These are phyloP conservation scores for Chloroceryle inda DNA, from an alignment of 2,797 vertebrate species.

Conservation along the genomic window DNA sequence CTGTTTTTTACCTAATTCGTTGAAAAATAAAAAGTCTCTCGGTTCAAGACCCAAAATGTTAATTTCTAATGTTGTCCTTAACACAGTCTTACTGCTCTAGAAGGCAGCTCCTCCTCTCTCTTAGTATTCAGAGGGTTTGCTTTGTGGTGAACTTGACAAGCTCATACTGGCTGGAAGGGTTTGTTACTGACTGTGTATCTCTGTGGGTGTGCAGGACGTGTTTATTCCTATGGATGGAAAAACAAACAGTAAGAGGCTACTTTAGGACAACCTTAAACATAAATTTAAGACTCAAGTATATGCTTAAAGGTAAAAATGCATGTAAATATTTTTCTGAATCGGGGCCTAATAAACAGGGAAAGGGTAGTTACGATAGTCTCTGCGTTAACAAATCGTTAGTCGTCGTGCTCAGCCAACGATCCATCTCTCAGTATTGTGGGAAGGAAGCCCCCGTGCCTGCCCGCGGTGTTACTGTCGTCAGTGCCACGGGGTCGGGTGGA, in stretches of 20 bases:
- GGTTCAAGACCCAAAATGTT: constrained; percentile 68
- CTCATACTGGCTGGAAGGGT: neutral
- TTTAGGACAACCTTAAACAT: constrained; percentile 25
- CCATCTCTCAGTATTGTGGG: neutral
- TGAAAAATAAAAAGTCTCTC: constrained; percentile 74
- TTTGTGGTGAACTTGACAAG: neutral
- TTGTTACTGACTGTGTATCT: neutral
- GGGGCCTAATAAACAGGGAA: neutral
- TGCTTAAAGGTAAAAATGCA: constrained; percentile 55
- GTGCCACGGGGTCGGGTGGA: neutral
- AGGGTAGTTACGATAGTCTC: neutral
- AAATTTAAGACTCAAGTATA: constrained; percentile 49
- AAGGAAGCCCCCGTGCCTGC: neutral
- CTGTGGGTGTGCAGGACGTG: neutral
- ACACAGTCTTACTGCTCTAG: constrained; percentile 61
- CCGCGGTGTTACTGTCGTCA: neutral
- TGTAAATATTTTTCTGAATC: constrained; percentile 54
- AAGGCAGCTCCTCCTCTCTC: neutral
- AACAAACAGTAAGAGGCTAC: constrained; percentile 1
- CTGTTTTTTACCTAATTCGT: constrained; percentile 65
- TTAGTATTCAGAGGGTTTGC: neutral
- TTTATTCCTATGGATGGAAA: neutral
- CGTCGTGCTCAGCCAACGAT: neutral
- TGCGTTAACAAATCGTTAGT: neutral
- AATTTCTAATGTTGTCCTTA: constrained; percentile 71